phyloP scores from a whole-genome alignment of 2,113 vertebrate genomes.

The Lagenorhynchus albirostris region DNA sequence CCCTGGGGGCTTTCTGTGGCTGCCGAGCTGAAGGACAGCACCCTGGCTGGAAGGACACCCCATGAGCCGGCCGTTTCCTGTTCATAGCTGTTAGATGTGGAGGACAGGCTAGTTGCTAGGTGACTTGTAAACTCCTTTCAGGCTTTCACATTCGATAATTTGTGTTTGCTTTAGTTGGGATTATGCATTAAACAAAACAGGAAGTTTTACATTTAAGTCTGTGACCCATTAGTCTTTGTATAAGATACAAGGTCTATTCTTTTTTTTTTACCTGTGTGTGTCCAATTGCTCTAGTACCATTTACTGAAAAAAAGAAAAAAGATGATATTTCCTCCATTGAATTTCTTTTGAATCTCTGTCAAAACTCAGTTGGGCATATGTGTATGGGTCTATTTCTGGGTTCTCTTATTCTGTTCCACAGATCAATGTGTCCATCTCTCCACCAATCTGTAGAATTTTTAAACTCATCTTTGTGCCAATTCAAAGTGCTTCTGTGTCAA shows the following conservation, averaged over 20 bases:
- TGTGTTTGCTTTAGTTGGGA: neutral
- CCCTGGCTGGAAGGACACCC: no score
- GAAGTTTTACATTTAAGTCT: neutral
- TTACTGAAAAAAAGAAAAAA: neutral
- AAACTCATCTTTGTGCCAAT: neutral
- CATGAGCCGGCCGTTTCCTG: rapidly evolving
- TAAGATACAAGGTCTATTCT: neutral
- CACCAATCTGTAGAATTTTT: neutral
- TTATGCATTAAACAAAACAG: neutral
- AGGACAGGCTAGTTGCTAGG: neutral
- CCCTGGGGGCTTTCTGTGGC: no score
- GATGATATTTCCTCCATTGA: neutral
- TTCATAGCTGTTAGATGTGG: no score
- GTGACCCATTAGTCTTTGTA: neutral
- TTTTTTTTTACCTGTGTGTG: neutral
- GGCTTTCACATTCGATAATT: neutral
- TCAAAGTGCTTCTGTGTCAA: neutral
- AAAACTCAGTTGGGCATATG: neutral
- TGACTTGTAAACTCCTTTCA: neutral
- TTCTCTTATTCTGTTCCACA: no score
- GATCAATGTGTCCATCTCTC: neutral
- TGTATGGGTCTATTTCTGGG: neutral
- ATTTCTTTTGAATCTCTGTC: neutral
- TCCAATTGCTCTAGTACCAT: neutral
- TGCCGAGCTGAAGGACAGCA: neutral